Evolutionary conservation across 2,113 vertebrate genomes (phyloP), one percentile per base, ranked within the genome.

Genomic region (Pelvicachromis taeniatus): DNA sequence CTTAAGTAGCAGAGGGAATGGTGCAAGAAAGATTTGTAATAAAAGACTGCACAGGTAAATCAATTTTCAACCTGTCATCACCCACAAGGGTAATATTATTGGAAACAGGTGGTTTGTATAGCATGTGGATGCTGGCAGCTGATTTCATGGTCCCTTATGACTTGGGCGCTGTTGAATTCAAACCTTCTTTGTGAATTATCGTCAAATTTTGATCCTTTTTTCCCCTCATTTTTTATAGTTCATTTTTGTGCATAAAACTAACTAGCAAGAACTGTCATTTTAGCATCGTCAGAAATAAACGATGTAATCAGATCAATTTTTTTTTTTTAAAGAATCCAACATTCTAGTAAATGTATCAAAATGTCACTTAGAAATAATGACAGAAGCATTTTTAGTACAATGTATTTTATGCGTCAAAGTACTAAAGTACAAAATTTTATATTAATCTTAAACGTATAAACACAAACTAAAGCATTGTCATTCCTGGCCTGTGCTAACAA

Each of bases 31-130:
- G 88, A 93, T 94, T 92, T 90, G 93, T 93, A 93, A 95, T 95
- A 95, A 94, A 94, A 94, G 80, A 83, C 86, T 10, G 82, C 85
- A 88, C 93, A 95, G 94, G 93, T 95, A 95, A 95, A 94, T 95
- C 91, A 92, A 89, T 95, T 94, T 89, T 95, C 93, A 91, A 90
- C 91, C 93, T 95, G 95, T 95, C 94, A 90, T 94, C 95, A 85
- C 93, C 87, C 83, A 21, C 87, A 42, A 86, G 88, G 88, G 81
- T 88, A 79, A 93, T 93, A 92, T 94, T 95, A 95, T 94, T 95
- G 90, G 93, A 95, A 95, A 93, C 94, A 94, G 93, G 89, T 81
- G 53, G 80, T 31, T 90, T 91, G 93, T 91, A 85, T 93, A 93
- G 92, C 91, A 92, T 94, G 92, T 94, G 93, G 94, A 92, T 92